A percentile compares a stretch with the other conserved stretches of the same genome.
Evolutionary conservation across 2,888 invertebrate genomes (phyloP).

Genomic region (Troides helena): DNA sequence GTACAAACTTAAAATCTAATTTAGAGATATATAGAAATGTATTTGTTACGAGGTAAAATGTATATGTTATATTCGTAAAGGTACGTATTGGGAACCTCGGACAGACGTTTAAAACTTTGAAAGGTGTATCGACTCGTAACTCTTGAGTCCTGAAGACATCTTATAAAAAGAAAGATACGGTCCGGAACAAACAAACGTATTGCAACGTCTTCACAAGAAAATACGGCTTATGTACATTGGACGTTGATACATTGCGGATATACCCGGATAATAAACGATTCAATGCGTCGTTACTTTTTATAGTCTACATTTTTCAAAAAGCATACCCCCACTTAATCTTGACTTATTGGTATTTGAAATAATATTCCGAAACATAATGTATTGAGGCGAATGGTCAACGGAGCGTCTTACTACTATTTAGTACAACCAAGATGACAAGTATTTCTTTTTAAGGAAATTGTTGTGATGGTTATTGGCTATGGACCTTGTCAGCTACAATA

Average conservation of each 20-base stretch:
- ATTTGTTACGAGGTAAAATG: too few species aligned
- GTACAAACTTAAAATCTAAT: too few species aligned
- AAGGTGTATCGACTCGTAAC: constrained; percentile 56
- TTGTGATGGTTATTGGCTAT: too few species aligned
- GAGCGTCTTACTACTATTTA: not conserved
- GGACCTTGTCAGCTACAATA: too few species aligned
- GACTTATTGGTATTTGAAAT: constrained; percentile 18
- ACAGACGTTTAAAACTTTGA: constrained; percentile 49
- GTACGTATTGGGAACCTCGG: not conserved
- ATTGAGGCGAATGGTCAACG: not conserved
- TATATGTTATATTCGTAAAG: not conserved
- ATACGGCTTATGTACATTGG: constrained; percentile 52
- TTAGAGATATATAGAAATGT: too few species aligned
- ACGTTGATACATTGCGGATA: constrained; percentile 49
- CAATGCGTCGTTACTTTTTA: constrained; percentile 30
- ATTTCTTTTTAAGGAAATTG: not conserved
- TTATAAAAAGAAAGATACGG: constrained; percentile 66
- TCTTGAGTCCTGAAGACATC: constrained; percentile 50
- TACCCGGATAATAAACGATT: constrained; percentile 38
- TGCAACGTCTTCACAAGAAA: constrained; percentile 57
- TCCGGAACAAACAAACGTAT: constrained; percentile 68
- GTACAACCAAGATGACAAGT: not conserved
- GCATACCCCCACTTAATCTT: constrained; percentile 18
- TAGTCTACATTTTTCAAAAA: constrained; percentile 29
- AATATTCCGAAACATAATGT: not conserved